phyloP scores from a whole-genome alignment of 2,797 vertebrate genomes.

The Dallia pectoralis region DNA sequence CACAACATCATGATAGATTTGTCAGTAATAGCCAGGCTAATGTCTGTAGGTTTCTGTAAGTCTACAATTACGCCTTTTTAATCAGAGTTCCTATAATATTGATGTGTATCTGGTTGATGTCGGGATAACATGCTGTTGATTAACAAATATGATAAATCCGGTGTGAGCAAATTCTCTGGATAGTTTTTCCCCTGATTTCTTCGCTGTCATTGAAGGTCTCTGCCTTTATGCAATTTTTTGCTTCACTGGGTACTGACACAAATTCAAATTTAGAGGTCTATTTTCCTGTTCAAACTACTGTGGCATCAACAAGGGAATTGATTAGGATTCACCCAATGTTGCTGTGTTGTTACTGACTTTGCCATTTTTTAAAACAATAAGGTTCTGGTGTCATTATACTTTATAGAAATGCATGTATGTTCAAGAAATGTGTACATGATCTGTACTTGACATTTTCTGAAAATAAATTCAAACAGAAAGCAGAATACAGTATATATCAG shows the following conservation, averaged over 20 bases:
- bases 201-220: slow-evolving; percentile 51
- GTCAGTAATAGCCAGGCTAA: too few relatives aligned
- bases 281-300: slow-evolving; percentile 62
- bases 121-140: not conserved
- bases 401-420: not conserved
- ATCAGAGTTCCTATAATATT: slow-evolving; percentile 1
- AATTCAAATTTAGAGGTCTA: slow-evolving; percentile 62
- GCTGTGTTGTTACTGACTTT: slow-evolving; percentile 37
- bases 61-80: not conserved
- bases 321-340: slow-evolving; percentile 59
- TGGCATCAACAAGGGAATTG: slow-evolving; percentile 67
- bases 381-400: not conserved
- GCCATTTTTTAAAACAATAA: not conserved
- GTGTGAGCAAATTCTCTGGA: slow-evolving; percentile 23
- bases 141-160: slow-evolving; percentile 45
- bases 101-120: not conserved
- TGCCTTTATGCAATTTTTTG: slow-evolving; percentile 70
- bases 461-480: not conserved
- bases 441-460: not conserved
- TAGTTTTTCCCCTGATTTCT: slow-evolving; percentile 61
- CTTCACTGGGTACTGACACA: slow-evolving; percentile 68
- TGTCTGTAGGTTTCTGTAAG: too few relatives aligned
- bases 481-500: not conserved
- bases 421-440: not conserved
- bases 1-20: not conserved